Evolutionary conservation across 2,888 invertebrate species (phyloP).

Genomic region (Polymixis lichenea): DNA sequence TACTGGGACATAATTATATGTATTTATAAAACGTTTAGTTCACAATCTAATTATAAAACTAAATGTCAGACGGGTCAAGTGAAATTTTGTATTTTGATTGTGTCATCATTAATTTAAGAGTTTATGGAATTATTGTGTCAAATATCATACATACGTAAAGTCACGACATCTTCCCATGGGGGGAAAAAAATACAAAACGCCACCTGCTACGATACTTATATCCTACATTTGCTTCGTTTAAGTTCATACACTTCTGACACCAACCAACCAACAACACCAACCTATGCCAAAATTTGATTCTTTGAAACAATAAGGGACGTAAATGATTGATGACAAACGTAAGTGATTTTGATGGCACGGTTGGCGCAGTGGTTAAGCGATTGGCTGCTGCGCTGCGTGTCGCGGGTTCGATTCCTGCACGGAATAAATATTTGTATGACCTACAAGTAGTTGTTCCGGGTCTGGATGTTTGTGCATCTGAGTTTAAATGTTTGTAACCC

Average conservation of each 20-base stretch:
- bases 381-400: too few species aligned
- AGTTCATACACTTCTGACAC: background rate
- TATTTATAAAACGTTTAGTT: constrained; percentile 38
- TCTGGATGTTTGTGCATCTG: too few species aligned
- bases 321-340: too few species aligned
- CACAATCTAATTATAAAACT: constrained; percentile 35
- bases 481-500: too few species aligned
- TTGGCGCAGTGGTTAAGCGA: too few species aligned
- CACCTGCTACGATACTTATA: background rate
- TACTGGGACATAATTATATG: constrained; percentile 49
- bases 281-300: too few species aligned
- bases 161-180: background rate
- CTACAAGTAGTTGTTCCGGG: too few species aligned
- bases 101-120: constrained; percentile 20
- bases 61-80: constrained; percentile 46
- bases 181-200: background rate
- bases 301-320: too few species aligned
- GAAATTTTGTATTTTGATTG: constrained; percentile 21
- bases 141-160: background rate
- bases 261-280: too few species aligned
- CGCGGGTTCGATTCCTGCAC: too few species aligned
- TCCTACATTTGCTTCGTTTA: background rate
- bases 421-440: too few species aligned
- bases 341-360: too few species aligned
- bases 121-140: constrained; percentile 1